A percentile compares a stretch with the other conserved stretches of the same genome.
Conservation (phyloP, 2,113 vertebrate genomes). For the Andinoacara biseriatus region DNA sequence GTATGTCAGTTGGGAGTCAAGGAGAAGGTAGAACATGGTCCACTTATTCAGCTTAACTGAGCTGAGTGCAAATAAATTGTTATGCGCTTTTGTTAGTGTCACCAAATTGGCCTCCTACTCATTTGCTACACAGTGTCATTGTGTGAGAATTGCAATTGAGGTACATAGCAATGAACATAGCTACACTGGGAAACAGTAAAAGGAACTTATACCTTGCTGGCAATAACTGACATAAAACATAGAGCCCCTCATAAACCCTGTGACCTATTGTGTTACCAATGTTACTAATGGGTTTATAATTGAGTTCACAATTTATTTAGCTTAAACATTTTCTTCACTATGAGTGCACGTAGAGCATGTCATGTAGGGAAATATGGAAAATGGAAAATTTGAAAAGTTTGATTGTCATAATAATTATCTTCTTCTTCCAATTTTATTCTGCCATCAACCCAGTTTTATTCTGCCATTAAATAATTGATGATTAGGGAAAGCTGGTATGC, state of each 20-base stretch:
- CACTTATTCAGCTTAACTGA: slow-evolving; percentile 51
- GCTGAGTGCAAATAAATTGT: slow-evolving; percentile 37
- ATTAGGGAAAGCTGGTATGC: no score
- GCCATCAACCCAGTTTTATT: no score
- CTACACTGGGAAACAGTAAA: slow-evolving; percentile 20
- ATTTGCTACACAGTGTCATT: slow-evolving; percentile 25
- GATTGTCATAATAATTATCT: no score
- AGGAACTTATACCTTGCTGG: background rate
- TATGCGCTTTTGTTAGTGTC: slow-evolving; percentile 59
- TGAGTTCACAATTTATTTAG: no score
- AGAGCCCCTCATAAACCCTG: no score
- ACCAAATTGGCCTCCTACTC: slow-evolving; percentile 49
- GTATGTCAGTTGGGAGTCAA: slow-evolving; percentile 73
- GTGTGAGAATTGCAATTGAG: slow-evolving; percentile 29
- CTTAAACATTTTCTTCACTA: no score
- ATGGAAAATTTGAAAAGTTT: background rate
- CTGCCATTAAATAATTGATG: no score
- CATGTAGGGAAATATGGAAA: no score
- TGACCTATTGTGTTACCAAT: no score
- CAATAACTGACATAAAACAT: background rate
- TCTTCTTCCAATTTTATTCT: no score
- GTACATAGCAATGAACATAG: slow-evolving; percentile 35
- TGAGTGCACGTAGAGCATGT: background rate
- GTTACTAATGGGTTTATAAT: no score
- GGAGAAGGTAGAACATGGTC: slow-evolving; percentile 64